A percentile compares a stretch with the other conserved stretches of the same genome.
Conservation (phyloP, 1,140 invertebrate genomes). For the Dysdera silvatica region DNA sequence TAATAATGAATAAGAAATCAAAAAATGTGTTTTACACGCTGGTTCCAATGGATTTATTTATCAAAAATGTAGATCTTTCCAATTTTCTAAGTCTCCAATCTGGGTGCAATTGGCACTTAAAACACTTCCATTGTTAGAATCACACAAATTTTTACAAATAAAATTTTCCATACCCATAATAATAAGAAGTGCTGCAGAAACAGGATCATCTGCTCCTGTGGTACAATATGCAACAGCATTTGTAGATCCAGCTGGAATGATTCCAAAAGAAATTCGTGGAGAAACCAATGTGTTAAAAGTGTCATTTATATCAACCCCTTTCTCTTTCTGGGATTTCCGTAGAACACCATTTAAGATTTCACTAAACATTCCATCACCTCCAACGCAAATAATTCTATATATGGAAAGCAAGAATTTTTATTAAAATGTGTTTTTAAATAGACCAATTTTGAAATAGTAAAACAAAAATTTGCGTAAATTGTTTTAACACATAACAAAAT, state of each 20-base stretch:
- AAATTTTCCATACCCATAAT: slow-evolving; percentile 54
- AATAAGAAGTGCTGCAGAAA: slow-evolving; percentile 72
- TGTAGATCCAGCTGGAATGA: slow-evolving; percentile 58
- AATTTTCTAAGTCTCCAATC: no score
- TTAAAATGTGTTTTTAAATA: neutral
- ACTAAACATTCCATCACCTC: slow-evolving; percentile 80
- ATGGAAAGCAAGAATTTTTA: no score
- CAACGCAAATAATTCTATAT: slow-evolving; percentile 70
- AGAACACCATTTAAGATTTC: slow-evolving; percentile 75
- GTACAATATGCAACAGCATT: slow-evolving; percentile 36
- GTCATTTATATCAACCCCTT: slow-evolving; percentile 55
- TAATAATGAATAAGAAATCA: no score
- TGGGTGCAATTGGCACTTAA: no score
- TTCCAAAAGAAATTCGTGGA: slow-evolving; percentile 58
- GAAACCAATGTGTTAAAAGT: slow-evolving; percentile 50
- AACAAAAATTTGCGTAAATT: neutral
- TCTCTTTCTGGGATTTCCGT: slow-evolving; percentile 43
- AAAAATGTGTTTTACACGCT: no score
- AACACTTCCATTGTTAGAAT: no score
- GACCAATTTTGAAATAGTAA: neutral
- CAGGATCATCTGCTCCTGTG: slow-evolving; percentile 71
- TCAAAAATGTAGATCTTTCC: no score
- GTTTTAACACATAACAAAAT: neutral
- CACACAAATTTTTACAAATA: neutral
- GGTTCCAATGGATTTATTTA: no score